These are phyloP conservation scores for Rhinopomastus cyanomelas DNA, from an alignment of 2,113 vertebrate genomes.

Conservation along the genomic window DNA sequence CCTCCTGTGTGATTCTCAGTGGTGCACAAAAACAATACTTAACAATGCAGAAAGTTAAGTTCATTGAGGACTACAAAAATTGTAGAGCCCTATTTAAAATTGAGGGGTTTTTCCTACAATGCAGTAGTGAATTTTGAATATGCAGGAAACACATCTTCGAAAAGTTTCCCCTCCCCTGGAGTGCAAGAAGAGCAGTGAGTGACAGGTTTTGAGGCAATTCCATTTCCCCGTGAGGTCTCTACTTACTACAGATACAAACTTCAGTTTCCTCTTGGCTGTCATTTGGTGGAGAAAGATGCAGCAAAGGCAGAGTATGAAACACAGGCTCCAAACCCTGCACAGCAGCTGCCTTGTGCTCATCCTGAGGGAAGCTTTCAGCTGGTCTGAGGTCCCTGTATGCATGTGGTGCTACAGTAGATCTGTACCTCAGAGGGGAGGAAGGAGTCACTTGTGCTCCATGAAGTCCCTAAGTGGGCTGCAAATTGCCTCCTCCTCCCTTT, in stretches of 20 bases:
- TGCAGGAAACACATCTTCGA: background rate
- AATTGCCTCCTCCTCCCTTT: background rate
- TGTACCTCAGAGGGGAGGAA: slow-evolving; percentile 20
- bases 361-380: background rate
- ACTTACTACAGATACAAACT: slow-evolving; percentile 74
- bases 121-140: background rate
- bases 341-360: slow-evolving; percentile 37
- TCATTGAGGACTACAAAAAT: background rate
- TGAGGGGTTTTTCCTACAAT: background rate
- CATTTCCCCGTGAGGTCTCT: background rate
- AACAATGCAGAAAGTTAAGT: background rate
- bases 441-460: background rate
- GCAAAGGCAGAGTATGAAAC: slow-evolving; percentile 51
- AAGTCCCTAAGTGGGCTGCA: background rate
- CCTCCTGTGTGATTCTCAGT: background rate
- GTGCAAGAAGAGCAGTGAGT: background rate
- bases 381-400: background rate
- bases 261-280: slow-evolving; percentile 65
- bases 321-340: slow-evolving; percentile 44
- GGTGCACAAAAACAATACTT: background rate
- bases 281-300: slow-evolving; percentile 14
- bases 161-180: background rate
- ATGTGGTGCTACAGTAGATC: background rate
- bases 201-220: background rate
- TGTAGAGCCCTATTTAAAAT: background rate